A percentile compares a stretch with the other conserved stretches of the same genome.
Evolutionary conservation across 2,888 invertebrate species (phyloP).

Genomic region (Himalopsyche japonica): DNA sequence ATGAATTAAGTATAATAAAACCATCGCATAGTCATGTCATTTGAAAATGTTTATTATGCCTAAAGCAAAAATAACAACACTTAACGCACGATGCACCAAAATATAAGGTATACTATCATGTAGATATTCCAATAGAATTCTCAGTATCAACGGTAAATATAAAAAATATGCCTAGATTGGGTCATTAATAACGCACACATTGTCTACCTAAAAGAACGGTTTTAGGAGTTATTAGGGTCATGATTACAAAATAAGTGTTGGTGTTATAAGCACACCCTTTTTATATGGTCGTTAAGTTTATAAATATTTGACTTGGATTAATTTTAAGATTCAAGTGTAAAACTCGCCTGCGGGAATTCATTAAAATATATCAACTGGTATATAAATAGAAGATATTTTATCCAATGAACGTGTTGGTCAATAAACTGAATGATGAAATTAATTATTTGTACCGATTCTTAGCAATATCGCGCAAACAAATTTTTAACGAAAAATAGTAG

Average conservation of each 20-base stretch:
- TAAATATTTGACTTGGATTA: slow-evolving; percentile 5
- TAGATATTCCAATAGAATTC: neutral
- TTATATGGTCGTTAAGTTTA: slow-evolving; percentile 2
- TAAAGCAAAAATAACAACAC: too few relatives aligned
- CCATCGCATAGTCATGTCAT: too few relatives aligned
- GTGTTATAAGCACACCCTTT: neutral
- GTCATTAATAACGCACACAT: neutral
- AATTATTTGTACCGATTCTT: too few relatives aligned
- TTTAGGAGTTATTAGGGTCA: neutral
- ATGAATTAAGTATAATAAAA: too few relatives aligned
- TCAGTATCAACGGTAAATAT: neutral
- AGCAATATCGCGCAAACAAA: too few relatives aligned
- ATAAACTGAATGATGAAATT: too few relatives aligned
- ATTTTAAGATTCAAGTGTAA: neutral
- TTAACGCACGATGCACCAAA: neutral
- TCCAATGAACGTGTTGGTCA: neutral
- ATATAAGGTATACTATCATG: neutral
- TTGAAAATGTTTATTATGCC: too few relatives aligned
- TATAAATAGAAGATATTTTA: neutral
- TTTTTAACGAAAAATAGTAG: too few relatives aligned
- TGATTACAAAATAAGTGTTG: slow-evolving; percentile 14
- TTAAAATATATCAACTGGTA: too few relatives aligned
- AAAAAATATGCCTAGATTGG: neutral
- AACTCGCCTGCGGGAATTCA: neutral
- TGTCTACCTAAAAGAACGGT: neutral